Base-by-base conservation (phyloP, 2,888 invertebrate species). In the Oxystoma pomonae region DNA sequence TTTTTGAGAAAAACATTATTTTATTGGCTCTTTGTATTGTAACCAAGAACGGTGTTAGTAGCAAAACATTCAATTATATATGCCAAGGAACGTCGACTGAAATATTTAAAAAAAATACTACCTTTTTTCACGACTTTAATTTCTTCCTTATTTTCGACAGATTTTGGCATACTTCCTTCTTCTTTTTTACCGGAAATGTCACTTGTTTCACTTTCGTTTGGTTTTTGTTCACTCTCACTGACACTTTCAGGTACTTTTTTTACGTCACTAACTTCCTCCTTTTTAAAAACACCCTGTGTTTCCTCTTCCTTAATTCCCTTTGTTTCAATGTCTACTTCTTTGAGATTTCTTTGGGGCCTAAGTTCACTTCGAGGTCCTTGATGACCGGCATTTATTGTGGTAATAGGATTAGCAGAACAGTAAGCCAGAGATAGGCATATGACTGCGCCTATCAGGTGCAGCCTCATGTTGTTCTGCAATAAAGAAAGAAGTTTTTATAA, bases 241-340 rank as follows among this genome's bases (percentile, higher is more conserved):
- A 60, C 62, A 53, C 60, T 62, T 58, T 65, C 60, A 50, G 58
- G 58, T 19, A 65, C 61, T 17, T 59, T 63, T 52, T 9, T 3
- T 9, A 17, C 53, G 53, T 20, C 7, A 1, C 49, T 57, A 18
- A 63, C 35, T 49, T 66, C 64, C 7, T 65, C 67, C 18, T 58
- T 65, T 60, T 69, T 68, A 21, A 72, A 73, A 20, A 75, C 75
- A n/a, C 75, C 75, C 3, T 66, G 65, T 0, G 71, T 72, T 60
- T 73, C 74, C 68, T 76, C 76, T 63, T 76, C 73, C 55, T 71
- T 71, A 61, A 73, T 71, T 16, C 75, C 76, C 62, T 74, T 67
- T 58, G 72, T 69, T 61, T 67, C 57, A 7, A 12, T 35, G 3
- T 35, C 35, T 35, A 35, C 3, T 12, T 35, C 64, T 51, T 55